Evolutionary conservation across 2,113 vertebrate species (phyloP).

Genomic region (Morone chrysops): DNA sequence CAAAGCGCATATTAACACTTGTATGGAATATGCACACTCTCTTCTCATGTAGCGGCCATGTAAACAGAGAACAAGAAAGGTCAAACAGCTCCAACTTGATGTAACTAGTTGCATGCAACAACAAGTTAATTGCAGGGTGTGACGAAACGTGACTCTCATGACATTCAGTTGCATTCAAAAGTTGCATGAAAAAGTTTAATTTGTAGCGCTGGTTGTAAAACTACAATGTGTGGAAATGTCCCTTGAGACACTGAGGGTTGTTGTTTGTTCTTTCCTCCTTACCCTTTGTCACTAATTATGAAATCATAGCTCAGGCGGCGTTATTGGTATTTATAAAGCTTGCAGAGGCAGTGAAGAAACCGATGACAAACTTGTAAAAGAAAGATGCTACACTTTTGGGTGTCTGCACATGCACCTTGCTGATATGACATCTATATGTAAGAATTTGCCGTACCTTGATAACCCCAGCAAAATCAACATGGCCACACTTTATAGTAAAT

Average conservation of each 20-base stretch:
- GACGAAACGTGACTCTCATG: conserved; percentile 25
- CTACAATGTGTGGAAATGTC: background rate
- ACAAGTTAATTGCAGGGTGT: conserved; percentile 63
- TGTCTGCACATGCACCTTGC: background rate
- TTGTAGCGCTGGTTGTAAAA: background rate
- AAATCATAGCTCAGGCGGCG: conserved; percentile 24
- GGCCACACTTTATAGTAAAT: background rate
- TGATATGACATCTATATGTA: background rate
- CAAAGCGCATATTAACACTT: background rate
- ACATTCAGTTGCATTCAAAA: conserved; percentile 24
- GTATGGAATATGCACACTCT: background rate
- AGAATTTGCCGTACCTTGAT: background rate
- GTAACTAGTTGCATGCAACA: conserved; percentile 42
- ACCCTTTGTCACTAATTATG: conserved; percentile 17
- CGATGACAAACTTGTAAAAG: conserved; percentile 1
- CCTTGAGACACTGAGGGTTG: background rate
- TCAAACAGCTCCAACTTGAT: conserved; percentile 8
- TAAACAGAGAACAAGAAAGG: conserved; percentile 18
- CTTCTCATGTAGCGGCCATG: background rate
- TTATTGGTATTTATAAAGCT: conserved; percentile 9
- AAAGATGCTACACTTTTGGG: background rate
- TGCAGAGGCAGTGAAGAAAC: background rate
- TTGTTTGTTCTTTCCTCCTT: conserved; percentile 3
- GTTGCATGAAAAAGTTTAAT: conserved; percentile 13
- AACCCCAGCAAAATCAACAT: background rate